Base-by-base conservation (phyloP, 2,797 vertebrate genomes). In the Peromyscus aztecus region DNA sequence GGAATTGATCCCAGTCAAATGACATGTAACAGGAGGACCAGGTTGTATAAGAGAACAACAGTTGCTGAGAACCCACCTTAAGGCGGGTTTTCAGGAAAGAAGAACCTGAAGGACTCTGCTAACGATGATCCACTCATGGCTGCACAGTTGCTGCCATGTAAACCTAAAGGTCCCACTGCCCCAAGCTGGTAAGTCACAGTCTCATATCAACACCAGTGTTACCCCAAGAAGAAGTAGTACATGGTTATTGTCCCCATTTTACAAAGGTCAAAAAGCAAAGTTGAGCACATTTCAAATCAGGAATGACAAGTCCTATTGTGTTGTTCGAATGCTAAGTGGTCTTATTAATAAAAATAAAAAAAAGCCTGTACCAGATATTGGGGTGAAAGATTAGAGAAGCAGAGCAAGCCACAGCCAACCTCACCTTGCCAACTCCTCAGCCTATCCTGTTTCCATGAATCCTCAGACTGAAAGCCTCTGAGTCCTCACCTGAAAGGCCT, bases 241-340 rank as follows among this genome's bases (percentile, higher is more conserved):
- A n/a, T 52, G 65, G 49, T 85, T 29, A 67, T 55, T 85, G 88
- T 73, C 65, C 40, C 29, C 43, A 55, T 89, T 73, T 83, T 59
- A 69, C 43, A 97, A 61, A 95, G 31, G 29, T 80, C 55, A 40
- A 97, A 63, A 96, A 85, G 83, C 40, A 94, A 93, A 6, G 40
- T 2, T 52, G 73, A 86, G 34, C 61, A 23, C 43, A 85, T 43
- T 71, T 91, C 73, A 90, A 95, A 55, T 59, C 19, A 37, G 46
- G n/a, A 88, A 87, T 90, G 69, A 76, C 21, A 76, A 71, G 76
- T 65, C 82, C 94, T 90, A 59, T 19, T 57, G 17, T 57, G 55
- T 57, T 17, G 55, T 57, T 57, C 4, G 1, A 57, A 57, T 57
- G 55, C 16, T 57, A 57, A 57, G 17, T 57, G 55, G 55, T 57